Percentiles rank a stretch among this genome's conserved stretches.
Evolutionary conservation across 2,113 vertebrate species (phyloP).

Genomic region (Hydrochoerus hydrochaeris): DNA sequence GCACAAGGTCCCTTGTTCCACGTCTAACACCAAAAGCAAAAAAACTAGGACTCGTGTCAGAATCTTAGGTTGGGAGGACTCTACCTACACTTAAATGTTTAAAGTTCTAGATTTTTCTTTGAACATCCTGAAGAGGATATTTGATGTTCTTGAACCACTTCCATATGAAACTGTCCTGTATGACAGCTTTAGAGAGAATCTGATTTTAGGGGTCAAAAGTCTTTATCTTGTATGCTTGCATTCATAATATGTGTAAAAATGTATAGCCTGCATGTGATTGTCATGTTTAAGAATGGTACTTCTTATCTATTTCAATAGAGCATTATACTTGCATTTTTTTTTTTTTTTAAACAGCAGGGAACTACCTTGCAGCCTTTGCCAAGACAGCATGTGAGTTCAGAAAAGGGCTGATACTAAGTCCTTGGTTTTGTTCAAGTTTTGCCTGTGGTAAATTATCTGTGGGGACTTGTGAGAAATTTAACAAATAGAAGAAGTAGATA

Average conservation of each 20-base stretch:
- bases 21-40: neutral
- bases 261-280: neutral
- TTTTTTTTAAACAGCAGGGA: neutral
- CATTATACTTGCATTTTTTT: neutral
- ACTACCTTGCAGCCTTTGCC: neutral
- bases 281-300: neutral
- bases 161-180: neutral
- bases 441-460: neutral
- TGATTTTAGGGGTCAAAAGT: neutral
- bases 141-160: neutral
- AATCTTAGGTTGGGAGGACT: neutral
- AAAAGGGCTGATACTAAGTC: neutral
- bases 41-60: neutral
- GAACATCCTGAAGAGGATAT: neutral
- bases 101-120: neutral
- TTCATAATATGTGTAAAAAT: neutral
- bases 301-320: neutral
- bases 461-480: neutral
- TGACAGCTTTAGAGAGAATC: constrained; percentile 6
- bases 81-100: neutral
- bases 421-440: neutral
- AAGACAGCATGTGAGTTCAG: neutral
- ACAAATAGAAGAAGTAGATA: neutral
- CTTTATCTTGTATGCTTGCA: neutral
- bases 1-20: neutral